Evolutionary conservation across 2,113 vertebrate genomes (phyloP).

Genomic region (Benitochromis conjunctus): DNA sequence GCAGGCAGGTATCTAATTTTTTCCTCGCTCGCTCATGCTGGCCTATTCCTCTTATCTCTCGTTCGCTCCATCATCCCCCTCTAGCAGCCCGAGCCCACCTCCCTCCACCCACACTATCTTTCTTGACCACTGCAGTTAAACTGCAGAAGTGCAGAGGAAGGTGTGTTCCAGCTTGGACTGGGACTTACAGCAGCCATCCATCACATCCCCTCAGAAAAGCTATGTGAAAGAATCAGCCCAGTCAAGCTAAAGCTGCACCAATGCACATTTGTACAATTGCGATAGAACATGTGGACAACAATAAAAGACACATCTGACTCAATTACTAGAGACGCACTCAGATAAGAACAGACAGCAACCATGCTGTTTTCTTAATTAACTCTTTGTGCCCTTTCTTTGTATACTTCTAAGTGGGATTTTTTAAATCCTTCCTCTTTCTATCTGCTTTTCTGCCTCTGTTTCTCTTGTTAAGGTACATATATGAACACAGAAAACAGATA

Average conservation of each 20-base stretch:
- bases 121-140: constrained; percentile 65
- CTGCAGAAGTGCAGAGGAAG: constrained; percentile 49
- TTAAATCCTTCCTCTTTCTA: not conserved
- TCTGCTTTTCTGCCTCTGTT: not conserved
- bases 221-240: constrained; percentile 50
- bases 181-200: constrained; percentile 46
- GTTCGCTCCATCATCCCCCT: constrained; percentile 60
- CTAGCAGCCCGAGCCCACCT: not conserved
- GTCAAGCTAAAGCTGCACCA: constrained; percentile 11
- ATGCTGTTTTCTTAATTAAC: constrained; percentile 46
- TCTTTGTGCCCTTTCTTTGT: constrained; percentile 29
- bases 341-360: constrained; percentile 27
- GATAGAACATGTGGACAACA: not conserved
- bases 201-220: constrained; percentile 46
- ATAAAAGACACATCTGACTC: constrained; percentile 17
- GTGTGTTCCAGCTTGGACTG: constrained; percentile 41
- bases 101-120: constrained; percentile 20
- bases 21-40: constrained; percentile 32
- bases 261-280: constrained; percentile 4
- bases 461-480: constrained; percentile 36
- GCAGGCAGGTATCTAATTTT: constrained; percentile 62
- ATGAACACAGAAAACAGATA: constrained; percentile 39
- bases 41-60: constrained; percentile 40
- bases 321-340: constrained; percentile 24
- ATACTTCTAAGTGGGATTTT: constrained; percentile 12